Conservation (phyloP, 2,113 vertebrate species). For the Tragelaphus imberbis region DNA sequence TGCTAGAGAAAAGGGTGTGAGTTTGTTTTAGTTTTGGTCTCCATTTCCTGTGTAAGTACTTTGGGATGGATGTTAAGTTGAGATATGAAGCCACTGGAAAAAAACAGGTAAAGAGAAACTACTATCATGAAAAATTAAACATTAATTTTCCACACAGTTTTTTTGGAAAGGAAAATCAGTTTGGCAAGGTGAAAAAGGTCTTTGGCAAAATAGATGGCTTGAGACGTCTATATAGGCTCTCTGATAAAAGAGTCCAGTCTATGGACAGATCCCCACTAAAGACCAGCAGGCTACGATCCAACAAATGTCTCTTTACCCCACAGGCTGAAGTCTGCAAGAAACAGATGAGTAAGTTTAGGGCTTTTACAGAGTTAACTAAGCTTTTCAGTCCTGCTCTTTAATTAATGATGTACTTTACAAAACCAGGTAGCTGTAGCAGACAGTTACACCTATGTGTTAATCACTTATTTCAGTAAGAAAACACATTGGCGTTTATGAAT, state of each 20-base stretch:
- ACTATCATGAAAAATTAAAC: conserved; percentile 56
- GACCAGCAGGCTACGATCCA: background rate
- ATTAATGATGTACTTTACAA: background rate
- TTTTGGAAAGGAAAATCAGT: conserved; percentile 24
- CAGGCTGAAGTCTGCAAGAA: background rate
- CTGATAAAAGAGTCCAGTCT: background rate
- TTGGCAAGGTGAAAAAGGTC: background rate
- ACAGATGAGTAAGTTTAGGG: background rate
- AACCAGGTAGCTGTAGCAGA: background rate
- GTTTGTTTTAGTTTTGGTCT: background rate
- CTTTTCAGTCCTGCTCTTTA: background rate
- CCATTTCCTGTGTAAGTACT: conserved; percentile 71
- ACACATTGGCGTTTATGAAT: background rate
- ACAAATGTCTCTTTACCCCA: background rate
- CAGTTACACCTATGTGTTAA: background rate
- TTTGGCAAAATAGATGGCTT: background rate
- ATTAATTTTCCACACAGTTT: conserved; percentile 15
- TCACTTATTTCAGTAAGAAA: background rate
- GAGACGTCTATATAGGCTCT: background rate
- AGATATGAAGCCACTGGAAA: conserved; percentile 43
- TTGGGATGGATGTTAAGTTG: conserved; percentile 66
- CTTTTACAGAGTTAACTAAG: background rate
- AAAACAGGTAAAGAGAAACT: conserved; percentile 55
- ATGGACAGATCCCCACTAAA: background rate
- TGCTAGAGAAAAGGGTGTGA: conserved; percentile 67